Conservation (phyloP, 2,797 vertebrate genomes). For the Sebastes vulpes region DNA sequence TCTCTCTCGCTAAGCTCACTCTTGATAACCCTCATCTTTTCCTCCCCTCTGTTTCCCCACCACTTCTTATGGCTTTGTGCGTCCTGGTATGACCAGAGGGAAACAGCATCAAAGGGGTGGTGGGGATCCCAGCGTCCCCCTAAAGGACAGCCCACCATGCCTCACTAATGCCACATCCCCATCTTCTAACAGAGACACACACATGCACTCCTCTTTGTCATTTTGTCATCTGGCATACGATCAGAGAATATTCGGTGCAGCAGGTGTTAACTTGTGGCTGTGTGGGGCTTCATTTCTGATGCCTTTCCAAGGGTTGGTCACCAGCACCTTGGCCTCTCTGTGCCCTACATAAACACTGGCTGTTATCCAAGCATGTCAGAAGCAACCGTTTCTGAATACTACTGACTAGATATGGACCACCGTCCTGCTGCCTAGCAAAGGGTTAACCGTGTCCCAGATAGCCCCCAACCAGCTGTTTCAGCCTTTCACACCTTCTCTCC, state of each 20-base stretch:
- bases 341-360: slow-evolving; percentile 64
- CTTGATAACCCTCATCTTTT: slow-evolving; percentile 29
- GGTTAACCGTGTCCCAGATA: slow-evolving; percentile 78
- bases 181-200: slow-evolving; percentile 33
- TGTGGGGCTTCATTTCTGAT: slow-evolving; percentile 65
- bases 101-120: slow-evolving; percentile 53
- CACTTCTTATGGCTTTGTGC: slow-evolving; percentile 11
- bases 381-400: slow-evolving; percentile 24
- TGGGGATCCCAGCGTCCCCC: slow-evolving; percentile 29
- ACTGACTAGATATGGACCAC: slow-evolving; percentile 32
- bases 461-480: slow-evolving; percentile 77
- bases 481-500: slow-evolving; percentile 75
- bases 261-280: slow-evolving; percentile 65
- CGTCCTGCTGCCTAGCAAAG: slow-evolving; percentile 43
- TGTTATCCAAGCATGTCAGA: slow-evolving; percentile 51
- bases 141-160: slow-evolving; percentile 34
- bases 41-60: background rate
- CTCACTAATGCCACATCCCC: slow-evolving; percentile 19
- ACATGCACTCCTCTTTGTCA: slow-evolving; percentile 65
- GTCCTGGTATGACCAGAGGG: slow-evolving; percentile 40
- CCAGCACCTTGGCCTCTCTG: slow-evolving; percentile 46
- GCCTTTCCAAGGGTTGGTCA: slow-evolving; percentile 72
- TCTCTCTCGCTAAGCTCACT: slow-evolving; percentile 16
- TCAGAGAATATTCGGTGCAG: slow-evolving; percentile 66
- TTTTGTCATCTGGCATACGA: slow-evolving; percentile 76